phyloP scores from a whole-genome alignment of 1,140 invertebrate genomes.

The Drosophila mayri region DNA sequence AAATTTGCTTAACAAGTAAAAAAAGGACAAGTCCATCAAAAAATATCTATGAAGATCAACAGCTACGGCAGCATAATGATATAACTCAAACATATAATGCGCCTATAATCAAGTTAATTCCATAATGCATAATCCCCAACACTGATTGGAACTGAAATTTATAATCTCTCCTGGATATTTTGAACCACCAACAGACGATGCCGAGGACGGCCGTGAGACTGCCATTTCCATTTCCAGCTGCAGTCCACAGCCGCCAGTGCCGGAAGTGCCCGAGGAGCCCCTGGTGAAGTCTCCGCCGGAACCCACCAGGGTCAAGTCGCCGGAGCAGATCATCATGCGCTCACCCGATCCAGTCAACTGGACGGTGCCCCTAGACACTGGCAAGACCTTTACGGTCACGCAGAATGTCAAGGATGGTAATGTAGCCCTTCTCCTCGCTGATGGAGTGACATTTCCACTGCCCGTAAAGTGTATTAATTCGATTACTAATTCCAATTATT shows the following conservation, averaged over 20 bases:
- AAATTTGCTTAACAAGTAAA: slow-evolving; percentile 67
- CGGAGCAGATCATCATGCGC: slow-evolving; percentile 95
- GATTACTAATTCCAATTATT: neutral
- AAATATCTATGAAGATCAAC: slow-evolving; percentile 40
- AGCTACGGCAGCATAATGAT: slow-evolving; percentile 60
- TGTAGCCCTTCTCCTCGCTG: slow-evolving; percentile 83
- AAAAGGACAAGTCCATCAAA: slow-evolving; percentile 26
- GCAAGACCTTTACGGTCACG: slow-evolving; percentile 96
- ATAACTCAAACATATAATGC: slow-evolving; percentile 63
- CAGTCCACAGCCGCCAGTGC: slow-evolving; percentile 83
- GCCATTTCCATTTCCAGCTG: slow-evolving; percentile 84
- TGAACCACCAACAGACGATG: slow-evolving; percentile 75
- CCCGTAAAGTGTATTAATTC: neutral
- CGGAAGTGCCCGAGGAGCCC: slow-evolving; percentile 87
- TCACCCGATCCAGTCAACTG: slow-evolving; percentile 96
- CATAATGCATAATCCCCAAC: slow-evolving; percentile 8
- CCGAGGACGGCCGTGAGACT: slow-evolving; percentile 80
- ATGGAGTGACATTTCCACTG: neutral
- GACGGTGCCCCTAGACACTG: slow-evolving; percentile 96
- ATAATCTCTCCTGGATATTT: slow-evolving; percentile 52
- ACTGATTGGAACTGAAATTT: slow-evolving; percentile 13
- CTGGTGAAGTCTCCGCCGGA: slow-evolving; percentile 95
- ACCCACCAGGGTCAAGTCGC: slow-evolving; percentile 95
- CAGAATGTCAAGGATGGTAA: slow-evolving; percentile 96
- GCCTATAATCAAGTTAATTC: slow-evolving; percentile 46